Percentiles rank a stretch among this genome's conserved stretches.
phyloP scores from a whole-genome alignment of 2,113 vertebrate genomes.

The Larimichthys polyactis region DNA sequence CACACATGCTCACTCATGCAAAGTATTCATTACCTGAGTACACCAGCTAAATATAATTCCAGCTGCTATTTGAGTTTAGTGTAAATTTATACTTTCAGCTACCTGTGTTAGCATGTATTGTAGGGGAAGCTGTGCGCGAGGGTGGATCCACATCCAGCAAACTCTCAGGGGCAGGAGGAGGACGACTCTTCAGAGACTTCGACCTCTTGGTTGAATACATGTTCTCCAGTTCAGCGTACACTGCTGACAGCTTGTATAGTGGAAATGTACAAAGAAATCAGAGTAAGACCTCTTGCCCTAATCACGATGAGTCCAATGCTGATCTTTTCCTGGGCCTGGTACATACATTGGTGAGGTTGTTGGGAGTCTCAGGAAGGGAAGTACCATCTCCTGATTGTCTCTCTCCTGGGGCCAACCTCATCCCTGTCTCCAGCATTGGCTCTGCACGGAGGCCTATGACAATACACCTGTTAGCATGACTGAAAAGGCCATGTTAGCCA shows the following conservation, averaged over 20 bases:
- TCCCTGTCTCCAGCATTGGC: constrained; percentile 84
- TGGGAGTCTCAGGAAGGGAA: constrained; percentile 94
- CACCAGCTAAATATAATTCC: not conserved
- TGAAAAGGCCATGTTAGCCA: not conserved
- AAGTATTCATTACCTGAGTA: not conserved
- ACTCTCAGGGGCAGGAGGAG: constrained; percentile 85
- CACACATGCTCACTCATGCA: not conserved
- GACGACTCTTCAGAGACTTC: constrained; percentile 82
- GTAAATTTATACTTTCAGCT: constrained; percentile 28
- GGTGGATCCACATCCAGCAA: constrained; percentile 80
- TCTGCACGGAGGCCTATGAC: constrained; percentile 83
- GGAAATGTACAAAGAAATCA: constrained; percentile 48
- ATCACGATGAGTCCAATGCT: not conserved
- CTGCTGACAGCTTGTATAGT: constrained; percentile 89
- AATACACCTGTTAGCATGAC: constrained; percentile 47
- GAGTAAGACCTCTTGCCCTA: constrained; percentile 34
- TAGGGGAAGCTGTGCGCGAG: constrained; percentile 79
- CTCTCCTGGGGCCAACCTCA: constrained; percentile 92
- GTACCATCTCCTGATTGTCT: constrained; percentile 97
- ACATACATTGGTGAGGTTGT: constrained; percentile 89
- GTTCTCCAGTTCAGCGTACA: constrained; percentile 95
- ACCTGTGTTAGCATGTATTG: constrained; percentile 81
- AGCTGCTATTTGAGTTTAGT: constrained; percentile 14
- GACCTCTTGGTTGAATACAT: constrained; percentile 90
- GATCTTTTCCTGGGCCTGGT: constrained; percentile 8